Percentiles rank a stretch among this genome's conserved stretches.
These are phyloP conservation scores for Tylochromis polylepis DNA, from an alignment of 2,113 vertebrate species.

Conservation along the genomic window DNA sequence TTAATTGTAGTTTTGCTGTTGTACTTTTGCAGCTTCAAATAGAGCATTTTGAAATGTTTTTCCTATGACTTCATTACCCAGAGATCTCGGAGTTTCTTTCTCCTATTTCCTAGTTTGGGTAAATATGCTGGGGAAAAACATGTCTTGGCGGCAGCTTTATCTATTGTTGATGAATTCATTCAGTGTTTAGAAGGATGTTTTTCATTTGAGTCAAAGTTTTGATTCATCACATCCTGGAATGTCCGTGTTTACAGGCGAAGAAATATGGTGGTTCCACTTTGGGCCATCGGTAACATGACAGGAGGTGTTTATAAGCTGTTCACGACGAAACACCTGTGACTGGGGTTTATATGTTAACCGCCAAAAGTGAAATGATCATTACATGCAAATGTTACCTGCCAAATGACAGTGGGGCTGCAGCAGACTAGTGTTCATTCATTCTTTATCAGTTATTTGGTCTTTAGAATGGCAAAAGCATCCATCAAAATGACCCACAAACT, in stretches of 20 bases:
- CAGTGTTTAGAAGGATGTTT: conserved; percentile 32
- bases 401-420: neutral
- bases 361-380: neutral
- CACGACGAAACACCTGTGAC: neutral
- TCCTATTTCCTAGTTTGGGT: neutral
- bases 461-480: neutral
- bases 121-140: neutral
- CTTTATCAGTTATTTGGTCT: neutral
- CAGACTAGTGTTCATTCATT: neutral
- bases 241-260: neutral
- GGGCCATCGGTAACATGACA: neutral
- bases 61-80: conserved; percentile 22
- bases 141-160: conserved; percentile 10
- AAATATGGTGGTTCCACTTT: neutral
- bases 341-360: neutral
- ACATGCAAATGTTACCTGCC: neutral
- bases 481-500: too few species aligned
- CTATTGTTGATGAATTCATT: conserved; percentile 46
- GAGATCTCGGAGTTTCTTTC: conserved; percentile 14
- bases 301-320: conserved; percentile 11
- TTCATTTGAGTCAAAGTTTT: conserved; percentile 10
- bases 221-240: conserved; percentile 36
- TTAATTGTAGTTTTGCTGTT: neutral
- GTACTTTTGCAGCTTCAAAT: neutral
- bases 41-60: neutral